phyloP scores from a whole-genome alignment of 2,113 vertebrate species.

The Probosciger aterrimus region DNA sequence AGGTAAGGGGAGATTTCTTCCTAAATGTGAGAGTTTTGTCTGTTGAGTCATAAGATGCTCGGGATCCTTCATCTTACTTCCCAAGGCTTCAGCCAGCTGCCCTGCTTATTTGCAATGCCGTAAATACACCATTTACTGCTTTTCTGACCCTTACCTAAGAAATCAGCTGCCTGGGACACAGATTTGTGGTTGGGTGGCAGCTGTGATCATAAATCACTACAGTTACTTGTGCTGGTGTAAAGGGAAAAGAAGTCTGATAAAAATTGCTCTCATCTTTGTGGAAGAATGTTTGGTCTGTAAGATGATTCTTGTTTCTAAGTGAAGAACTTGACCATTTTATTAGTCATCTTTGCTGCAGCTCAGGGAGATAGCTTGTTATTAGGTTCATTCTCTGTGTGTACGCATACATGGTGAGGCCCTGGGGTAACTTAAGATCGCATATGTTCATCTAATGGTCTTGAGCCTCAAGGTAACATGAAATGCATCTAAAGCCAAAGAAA shows the following conservation, averaged over 20 bases:
- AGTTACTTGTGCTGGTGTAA: neutral
- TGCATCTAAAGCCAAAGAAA: neutral
- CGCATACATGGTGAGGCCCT: fast-evolving
- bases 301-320: neutral
- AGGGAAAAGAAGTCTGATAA: neutral
- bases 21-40: neutral
- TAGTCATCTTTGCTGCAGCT: neutral
- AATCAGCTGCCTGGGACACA: neutral
- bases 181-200: neutral
- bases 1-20: slow-evolving; percentile 72
- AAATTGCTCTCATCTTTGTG: neutral
- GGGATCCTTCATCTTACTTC: neutral
- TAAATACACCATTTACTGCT: neutral
- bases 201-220: fast-evolving
- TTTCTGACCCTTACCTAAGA: neutral
- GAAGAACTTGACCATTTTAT: neutral
- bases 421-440: neutral
- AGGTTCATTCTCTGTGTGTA: neutral
- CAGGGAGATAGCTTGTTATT: neutral
- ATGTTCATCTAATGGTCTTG: neutral
- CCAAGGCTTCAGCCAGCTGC: neutral
- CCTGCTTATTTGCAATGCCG: neutral
- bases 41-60: neutral
- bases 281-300: neutral
- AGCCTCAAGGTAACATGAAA: neutral